Conservation (phyloP, 2,113 vertebrate genomes). For the Mohoua ochrocephala region DNA sequence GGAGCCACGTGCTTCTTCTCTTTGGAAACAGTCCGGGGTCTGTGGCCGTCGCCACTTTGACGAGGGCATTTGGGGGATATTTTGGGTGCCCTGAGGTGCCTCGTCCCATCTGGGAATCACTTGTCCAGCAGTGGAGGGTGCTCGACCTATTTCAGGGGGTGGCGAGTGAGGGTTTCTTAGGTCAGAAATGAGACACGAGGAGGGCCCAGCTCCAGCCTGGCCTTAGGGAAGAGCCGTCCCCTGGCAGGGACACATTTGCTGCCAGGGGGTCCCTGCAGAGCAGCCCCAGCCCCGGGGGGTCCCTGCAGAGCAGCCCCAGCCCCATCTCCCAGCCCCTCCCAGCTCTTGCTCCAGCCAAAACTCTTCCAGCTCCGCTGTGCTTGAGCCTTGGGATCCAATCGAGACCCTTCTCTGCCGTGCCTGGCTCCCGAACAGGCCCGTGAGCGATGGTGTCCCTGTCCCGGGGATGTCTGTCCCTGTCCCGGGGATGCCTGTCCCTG, state of each 20-base stretch:
- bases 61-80: neutral
- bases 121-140: neutral
- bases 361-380: fast-evolving
- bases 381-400: fast-evolving
- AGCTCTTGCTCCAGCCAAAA: neutral
- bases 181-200: neutral
- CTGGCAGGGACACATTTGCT: fast-evolving
- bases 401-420: fast-evolving
- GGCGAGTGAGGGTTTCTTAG: neutral
- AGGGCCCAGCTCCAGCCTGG: neutral
- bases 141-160: neutral
- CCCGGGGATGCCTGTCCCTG: too few relatives aligned
- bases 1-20: neutral
- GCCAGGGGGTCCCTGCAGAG: neutral
- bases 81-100: neutral
- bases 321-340: neutral
- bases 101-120: fast-evolving
- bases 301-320: neutral
- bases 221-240: neutral
- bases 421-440: neutral
- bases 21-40: neutral
- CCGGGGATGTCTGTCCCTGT: too few relatives aligned
- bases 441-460: neutral
- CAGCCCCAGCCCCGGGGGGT: neutral
- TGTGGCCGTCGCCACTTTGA: fast-evolving